Evolutionary conservation across 2,888 invertebrate genomes (phyloP).

Genomic region (Cheilosia vulpina): DNA sequence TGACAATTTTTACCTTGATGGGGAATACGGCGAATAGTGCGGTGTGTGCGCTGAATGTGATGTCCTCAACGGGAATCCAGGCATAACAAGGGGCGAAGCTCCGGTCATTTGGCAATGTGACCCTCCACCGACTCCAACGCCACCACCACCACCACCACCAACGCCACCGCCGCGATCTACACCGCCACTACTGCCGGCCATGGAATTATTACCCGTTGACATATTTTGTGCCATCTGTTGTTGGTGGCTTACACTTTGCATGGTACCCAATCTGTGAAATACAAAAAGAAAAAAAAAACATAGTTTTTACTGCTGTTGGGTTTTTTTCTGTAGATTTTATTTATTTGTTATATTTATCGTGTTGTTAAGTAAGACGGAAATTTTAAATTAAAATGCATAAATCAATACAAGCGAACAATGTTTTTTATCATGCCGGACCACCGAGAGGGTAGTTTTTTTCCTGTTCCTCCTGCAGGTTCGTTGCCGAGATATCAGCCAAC

Average conservation of each 20-base stretch:
- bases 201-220: slow-evolving; percentile 87
- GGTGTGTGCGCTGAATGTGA: slow-evolving; percentile 87
- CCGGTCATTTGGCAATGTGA: slow-evolving; percentile 88
- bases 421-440: slow-evolving; percentile 58
- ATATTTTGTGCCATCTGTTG: slow-evolving; percentile 84
- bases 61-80: slow-evolving; percentile 92
- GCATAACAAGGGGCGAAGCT: slow-evolving; percentile 92
- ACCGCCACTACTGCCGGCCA: slow-evolving; percentile 81
- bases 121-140: slow-evolving; percentile 83
- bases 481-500: slow-evolving; percentile 53
- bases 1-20: slow-evolving; percentile 86
- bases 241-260: slow-evolving; percentile 81
- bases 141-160: slow-evolving; percentile 77
- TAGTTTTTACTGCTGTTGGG: slow-evolving; percentile 52
- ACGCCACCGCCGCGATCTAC: slow-evolving; percentile 81
- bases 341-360: slow-evolving; percentile 78
- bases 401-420: slow-evolving; percentile 79
- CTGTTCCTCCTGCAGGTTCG: background rate
- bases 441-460: slow-evolving; percentile 25
- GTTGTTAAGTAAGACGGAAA: slow-evolving; percentile 82
- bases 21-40: slow-evolving; percentile 95
- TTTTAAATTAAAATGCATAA: slow-evolving; percentile 84
- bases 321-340: background rate
- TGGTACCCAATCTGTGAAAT: slow-evolving; percentile 82
- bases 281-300: slow-evolving; percentile 56